A percentile compares a stretch with the other conserved stretches of the same genome.
Evolutionary conservation across 2,888 invertebrate genomes (phyloP).

Genomic region (Amitus sp.): DNA sequence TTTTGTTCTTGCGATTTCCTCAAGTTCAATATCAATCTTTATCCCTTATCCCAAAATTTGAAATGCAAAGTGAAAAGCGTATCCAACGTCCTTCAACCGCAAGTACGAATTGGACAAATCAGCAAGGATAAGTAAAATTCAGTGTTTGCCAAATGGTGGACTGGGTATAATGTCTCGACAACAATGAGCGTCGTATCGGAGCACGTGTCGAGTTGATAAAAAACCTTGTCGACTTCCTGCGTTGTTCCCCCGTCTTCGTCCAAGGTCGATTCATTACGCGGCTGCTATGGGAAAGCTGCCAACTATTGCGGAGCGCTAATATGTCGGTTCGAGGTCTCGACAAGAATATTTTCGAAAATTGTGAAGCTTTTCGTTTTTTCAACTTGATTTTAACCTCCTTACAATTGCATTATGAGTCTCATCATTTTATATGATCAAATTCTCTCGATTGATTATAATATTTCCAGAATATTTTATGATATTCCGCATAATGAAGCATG

Average conservation of each 20-base stretch:
- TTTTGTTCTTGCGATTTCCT: too few relatives aligned
- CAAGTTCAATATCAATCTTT: too few relatives aligned
- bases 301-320: conserved; percentile 48
- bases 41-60: too few relatives aligned
- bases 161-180: conserved; percentile 24
- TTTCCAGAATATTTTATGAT: background rate
- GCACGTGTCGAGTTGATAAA: conserved; percentile 53
- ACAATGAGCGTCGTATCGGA: conserved; percentile 35
- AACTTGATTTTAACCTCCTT: too few relatives aligned
- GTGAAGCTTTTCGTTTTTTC: background rate
- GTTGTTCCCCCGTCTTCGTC: conserved; percentile 59
- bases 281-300: conserved; percentile 44
- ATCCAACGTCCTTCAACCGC: background rate
- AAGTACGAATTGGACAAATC: background rate
- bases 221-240: conserved; percentile 64
- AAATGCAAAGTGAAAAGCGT: background rate
- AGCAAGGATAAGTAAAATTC: conserved; percentile 14
- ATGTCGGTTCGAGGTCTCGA: conserved; percentile 46
- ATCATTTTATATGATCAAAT: too few relatives aligned
- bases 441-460: background rate
- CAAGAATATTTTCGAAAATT: conserved; percentile 37
- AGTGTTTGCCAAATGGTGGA: conserved; percentile 36
- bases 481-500: too few relatives aligned
- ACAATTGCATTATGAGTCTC: too few relatives aligned
- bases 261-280: conserved; percentile 59